Conservation (phyloP, 2,888 invertebrate species). For the Patella ulyssiponensis region DNA sequence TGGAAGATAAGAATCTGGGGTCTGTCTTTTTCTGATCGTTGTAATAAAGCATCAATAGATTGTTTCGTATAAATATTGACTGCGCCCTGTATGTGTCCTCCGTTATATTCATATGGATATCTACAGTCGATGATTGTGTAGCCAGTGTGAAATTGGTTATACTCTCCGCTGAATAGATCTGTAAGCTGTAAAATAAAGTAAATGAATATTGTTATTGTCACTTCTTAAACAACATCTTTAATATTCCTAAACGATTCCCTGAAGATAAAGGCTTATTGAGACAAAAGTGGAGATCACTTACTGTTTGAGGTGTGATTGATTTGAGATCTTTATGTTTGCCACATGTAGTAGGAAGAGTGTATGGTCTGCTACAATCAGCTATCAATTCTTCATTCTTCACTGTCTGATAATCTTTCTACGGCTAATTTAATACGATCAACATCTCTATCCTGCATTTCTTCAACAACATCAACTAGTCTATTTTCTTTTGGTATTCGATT, state of each 20-base stretch:
- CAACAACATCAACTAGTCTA: neutral
- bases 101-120: constrained; percentile 81
- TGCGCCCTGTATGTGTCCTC: constrained; percentile 73
- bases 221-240: neutral
- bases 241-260: neutral
- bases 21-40: constrained; percentile 47
- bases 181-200: constrained; percentile 22
- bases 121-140: constrained; percentile 84
- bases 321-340: constrained; percentile 11
- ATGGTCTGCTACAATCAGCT: constrained; percentile 5
- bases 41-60: constrained; percentile 74
- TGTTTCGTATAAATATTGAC: constrained; percentile 87
- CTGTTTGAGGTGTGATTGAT: neutral
- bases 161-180: constrained; percentile 81
- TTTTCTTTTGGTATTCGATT: neutral
- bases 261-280: too few species aligned
- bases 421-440: neutral
- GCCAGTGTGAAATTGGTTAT: constrained; percentile 76
- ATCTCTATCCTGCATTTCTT: neutral
- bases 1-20: constrained; percentile 91
- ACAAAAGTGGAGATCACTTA: neutral
- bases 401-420: constrained; percentile 6
- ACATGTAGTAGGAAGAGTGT: neutral
- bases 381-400: neutral
- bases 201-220: neutral